phyloP scores from a whole-genome alignment of 2,888 invertebrate species.

The Agriotes lineatus region DNA sequence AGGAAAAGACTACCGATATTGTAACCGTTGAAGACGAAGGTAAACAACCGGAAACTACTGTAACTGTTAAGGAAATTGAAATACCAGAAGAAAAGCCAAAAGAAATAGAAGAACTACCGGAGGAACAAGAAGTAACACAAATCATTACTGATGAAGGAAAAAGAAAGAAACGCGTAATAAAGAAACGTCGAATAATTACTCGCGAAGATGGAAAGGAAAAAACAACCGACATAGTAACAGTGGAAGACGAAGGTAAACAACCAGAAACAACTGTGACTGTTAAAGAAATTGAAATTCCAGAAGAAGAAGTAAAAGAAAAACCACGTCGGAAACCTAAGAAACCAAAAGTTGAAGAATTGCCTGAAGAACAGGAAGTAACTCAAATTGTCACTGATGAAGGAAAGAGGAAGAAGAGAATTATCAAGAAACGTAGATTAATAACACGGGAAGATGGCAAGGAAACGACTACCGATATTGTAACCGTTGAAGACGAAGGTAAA shows the following conservation, averaged over 20 bases:
- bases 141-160: slow-evolving; percentile 51
- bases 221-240: slow-evolving; percentile 49
- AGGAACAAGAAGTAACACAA: slow-evolving; percentile 51
- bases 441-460: slow-evolving; percentile 55
- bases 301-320: slow-evolving; percentile 34
- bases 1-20: slow-evolving; percentile 61
- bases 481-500: slow-evolving; percentile 58
- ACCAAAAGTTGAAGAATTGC: slow-evolving; percentile 44
- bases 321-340: slow-evolving; percentile 29
- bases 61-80: slow-evolving; percentile 57
- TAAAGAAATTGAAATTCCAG: slow-evolving; percentile 42
- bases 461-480: slow-evolving; percentile 64
- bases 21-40: slow-evolving; percentile 64
- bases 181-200: slow-evolving; percentile 55
- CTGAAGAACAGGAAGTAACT: slow-evolving; percentile 54
- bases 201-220: slow-evolving; percentile 56
- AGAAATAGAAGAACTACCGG: slow-evolving; percentile 33
- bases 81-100: slow-evolving; percentile 54
- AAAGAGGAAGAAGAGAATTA: slow-evolving; percentile 52
- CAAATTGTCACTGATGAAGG: slow-evolving; percentile 50
- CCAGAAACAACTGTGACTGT: slow-evolving; percentile 49
- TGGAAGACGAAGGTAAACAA: slow-evolving; percentile 54
- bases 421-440: slow-evolving; percentile 60
- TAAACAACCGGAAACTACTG: slow-evolving; percentile 59
- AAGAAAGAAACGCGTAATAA: slow-evolving; percentile 59